phyloP scores from a whole-genome alignment of 2,113 vertebrate genomes.

The Caloenas nicobarica region DNA sequence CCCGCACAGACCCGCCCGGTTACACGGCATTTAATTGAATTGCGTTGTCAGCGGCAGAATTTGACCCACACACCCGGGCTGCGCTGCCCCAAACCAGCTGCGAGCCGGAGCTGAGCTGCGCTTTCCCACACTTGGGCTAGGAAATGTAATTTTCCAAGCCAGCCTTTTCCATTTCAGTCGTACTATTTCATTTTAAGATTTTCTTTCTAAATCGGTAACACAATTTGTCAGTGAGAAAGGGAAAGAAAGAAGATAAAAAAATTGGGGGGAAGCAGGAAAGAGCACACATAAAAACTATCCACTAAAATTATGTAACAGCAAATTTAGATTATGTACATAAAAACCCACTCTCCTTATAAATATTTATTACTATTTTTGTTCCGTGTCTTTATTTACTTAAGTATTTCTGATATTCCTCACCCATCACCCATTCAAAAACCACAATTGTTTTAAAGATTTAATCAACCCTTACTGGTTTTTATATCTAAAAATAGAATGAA shows the following conservation, averaged over 20 bases:
- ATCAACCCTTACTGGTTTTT: not conserved
- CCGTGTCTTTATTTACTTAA: not conserved
- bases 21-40: not conserved
- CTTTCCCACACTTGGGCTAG: not conserved
- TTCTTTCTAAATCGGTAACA: not conserved
- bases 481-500: not conserved
- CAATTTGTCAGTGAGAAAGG: not conserved
- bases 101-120: no score
- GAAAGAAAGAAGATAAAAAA: not conserved
- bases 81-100: no score
- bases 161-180: not conserved
- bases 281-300: not conserved
- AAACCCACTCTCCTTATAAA: not conserved
- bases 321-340: not conserved
- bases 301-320: not conserved
- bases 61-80: not conserved
- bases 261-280: not conserved
- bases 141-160: not conserved
- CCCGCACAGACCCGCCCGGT: no score
- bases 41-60: not conserved
- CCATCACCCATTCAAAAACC: not conserved
- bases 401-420: not conserved
- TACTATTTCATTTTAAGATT: not conserved
- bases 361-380: conserved; percentile 27
- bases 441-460: not conserved